Base-by-base conservation (phyloP, 2,113 vertebrate genomes). In the Xenus cinereus region DNA sequence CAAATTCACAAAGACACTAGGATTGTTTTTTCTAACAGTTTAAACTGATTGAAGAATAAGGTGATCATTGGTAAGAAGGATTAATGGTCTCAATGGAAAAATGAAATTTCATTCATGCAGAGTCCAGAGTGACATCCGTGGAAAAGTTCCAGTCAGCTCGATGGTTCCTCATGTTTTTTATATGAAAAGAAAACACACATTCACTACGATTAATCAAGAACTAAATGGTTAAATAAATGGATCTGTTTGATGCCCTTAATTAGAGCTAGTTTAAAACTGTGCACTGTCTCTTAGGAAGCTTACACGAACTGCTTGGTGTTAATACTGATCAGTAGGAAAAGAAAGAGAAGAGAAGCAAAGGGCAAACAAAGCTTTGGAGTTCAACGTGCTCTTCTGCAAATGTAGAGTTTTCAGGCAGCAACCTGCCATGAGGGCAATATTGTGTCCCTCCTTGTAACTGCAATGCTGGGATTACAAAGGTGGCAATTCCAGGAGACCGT, bases 401-500 rank as follows among this genome's bases (percentile, higher is more conserved):
- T 11, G 23, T 17, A 48, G 20, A 39, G 37, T 19, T 77, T 93
- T 87, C 35, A 76, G 45, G 43, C 50, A 77, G 57, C 4, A 69
- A 84, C 7, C 27, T 87, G 51, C 39, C 18, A 32, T 12, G 28
- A 74, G 23, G 53, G 41, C 19, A n/a, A 30, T 27, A 84, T 23
- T 43, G 12, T 7, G 17, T 16, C 14, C 26, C 41, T 77, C 37
- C 67, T 59, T 35, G 6, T 18, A 94, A 51, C 1, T 0, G 7
- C 51, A 93, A 7, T 0, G 1, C 8, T 0, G 0, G n/a, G 48
- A 66, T 87, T 51, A 56, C 48, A 57, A 91, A 32, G 27, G 39
- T 53, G 27, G 24, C 39, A 82, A 72, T 6, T 68, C 33, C 27
- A 80, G 83, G 32, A 86, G 16, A 63, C 12, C 20, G 8, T 37